Conservation (phyloP, 1,140 invertebrate genomes). For the Pararge aegeria region DNA sequence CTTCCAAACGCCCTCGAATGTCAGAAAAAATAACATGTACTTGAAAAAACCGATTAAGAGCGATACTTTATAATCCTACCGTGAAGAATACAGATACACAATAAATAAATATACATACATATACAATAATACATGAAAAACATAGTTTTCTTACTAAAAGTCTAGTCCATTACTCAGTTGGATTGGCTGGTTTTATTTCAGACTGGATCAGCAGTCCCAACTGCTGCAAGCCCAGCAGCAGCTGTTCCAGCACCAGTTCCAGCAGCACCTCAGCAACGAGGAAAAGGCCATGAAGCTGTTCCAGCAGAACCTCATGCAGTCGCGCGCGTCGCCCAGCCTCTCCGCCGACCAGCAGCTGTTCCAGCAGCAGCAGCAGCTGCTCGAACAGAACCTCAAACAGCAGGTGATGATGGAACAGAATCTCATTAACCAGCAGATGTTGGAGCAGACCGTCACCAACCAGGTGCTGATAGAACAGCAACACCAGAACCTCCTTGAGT, state of each 20-base stretch:
- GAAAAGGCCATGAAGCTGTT: constrained; percentile 71
- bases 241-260: constrained; percentile 75
- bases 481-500: constrained; percentile 63
- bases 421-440: constrained; percentile 81
- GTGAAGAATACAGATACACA: no score
- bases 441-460: constrained; percentile 78
- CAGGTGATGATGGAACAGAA: constrained; percentile 80
- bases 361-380: constrained; percentile 64
- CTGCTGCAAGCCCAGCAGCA: constrained; percentile 75
- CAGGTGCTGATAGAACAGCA: constrained; percentile 66
- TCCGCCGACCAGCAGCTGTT: constrained; percentile 62
- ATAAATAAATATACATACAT: no score
- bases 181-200: no score
- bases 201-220: constrained; percentile 76
- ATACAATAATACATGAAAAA: no score
- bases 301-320: constrained; percentile 77
- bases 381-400: constrained; percentile 63
- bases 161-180: no score
- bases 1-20: no score
- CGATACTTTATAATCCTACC: no score
- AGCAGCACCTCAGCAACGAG: constrained; percentile 75
- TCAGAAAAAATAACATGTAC: no score
- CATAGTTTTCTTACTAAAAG: no score
- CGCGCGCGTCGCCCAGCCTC: constrained; percentile 69
- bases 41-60: no score